Evolutionary conservation across 2,113 vertebrate genomes (phyloP).

Genomic region (Aleadryas rufinucha): DNA sequence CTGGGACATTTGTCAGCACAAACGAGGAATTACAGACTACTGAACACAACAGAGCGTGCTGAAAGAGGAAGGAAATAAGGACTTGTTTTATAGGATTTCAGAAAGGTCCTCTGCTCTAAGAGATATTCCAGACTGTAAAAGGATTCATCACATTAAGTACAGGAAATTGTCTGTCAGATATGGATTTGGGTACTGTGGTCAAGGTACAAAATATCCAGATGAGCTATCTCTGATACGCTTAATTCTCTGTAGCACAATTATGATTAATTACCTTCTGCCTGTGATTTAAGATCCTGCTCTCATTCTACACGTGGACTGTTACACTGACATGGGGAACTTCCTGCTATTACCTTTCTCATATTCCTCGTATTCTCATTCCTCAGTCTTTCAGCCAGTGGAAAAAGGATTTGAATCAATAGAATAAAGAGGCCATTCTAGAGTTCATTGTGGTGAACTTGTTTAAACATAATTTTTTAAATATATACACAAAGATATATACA

Average conservation of each 20-base stretch:
- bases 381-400: neutral
- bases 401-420: neutral
- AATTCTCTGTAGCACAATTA: neutral
- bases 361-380: neutral
- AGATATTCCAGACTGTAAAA: neutral
- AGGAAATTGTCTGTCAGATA: constrained; percentile 16
- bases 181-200: neutral
- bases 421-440: neutral
- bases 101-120: neutral
- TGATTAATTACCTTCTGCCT: neutral
- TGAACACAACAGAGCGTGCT: neutral
- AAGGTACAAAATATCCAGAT: neutral
- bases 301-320: neutral
- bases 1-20: neutral
- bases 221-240: neutral
- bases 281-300: neutral
- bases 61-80: neutral
- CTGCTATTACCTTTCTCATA: neutral
- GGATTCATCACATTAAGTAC: neutral
- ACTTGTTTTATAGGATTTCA: neutral
- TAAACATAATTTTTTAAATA: neutral
- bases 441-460: neutral
- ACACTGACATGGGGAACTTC: neutral
- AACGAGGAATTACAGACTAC: constrained; percentile 3
- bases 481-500: neutral